Evolutionary conservation across 2,113 vertebrate genomes (phyloP).

Genomic region (Thamnaconus septentrionalis): DNA sequence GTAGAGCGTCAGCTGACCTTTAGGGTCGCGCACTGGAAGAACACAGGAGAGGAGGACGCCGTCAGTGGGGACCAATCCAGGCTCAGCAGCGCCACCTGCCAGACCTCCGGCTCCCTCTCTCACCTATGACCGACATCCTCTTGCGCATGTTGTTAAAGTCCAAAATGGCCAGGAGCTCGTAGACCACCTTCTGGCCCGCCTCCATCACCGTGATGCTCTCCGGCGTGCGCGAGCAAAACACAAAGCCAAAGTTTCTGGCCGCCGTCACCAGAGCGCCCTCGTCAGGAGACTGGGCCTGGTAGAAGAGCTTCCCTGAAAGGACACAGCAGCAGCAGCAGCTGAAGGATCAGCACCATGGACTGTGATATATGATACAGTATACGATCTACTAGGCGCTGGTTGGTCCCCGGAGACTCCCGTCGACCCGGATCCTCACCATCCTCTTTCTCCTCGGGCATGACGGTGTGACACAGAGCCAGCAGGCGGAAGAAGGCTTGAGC

Average conservation of each 20-base stretch:
- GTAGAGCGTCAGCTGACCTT: constrained; percentile 86
- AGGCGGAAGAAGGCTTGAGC: constrained; percentile 89
- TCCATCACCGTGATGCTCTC: constrained; percentile 85
- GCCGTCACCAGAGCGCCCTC: constrained; percentile 89
- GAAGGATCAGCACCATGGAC: no score
- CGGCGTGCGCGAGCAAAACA: constrained; percentile 86
- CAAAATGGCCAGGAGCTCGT: constrained; percentile 88
- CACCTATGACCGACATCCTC: constrained; percentile 92
- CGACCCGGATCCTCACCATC: constrained; percentile 71
- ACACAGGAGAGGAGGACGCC: constrained; percentile 24
- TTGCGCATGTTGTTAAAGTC: constrained; percentile 94
- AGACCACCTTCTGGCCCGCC: constrained; percentile 82
- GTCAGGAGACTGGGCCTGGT: constrained; percentile 92
- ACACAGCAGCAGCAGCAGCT: background rate
- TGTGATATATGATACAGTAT: constrained; percentile 30
- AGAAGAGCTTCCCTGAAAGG: constrained; percentile 80
- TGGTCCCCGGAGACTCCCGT: no score
- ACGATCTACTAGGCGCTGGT: no score
- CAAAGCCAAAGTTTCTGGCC: constrained; percentile 88
- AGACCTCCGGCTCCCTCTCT: constrained; percentile 6
- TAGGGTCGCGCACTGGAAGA: constrained; percentile 80
- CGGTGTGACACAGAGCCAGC: constrained; percentile 88
- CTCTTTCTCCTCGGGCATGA: constrained; percentile 88
- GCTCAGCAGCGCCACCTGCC: no score
- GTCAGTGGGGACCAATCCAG: no score